These are phyloP conservation scores for Synodontis membranacea DNA, from an alignment of 2,113 vertebrate genomes.

Conservation along the genomic window DNA sequence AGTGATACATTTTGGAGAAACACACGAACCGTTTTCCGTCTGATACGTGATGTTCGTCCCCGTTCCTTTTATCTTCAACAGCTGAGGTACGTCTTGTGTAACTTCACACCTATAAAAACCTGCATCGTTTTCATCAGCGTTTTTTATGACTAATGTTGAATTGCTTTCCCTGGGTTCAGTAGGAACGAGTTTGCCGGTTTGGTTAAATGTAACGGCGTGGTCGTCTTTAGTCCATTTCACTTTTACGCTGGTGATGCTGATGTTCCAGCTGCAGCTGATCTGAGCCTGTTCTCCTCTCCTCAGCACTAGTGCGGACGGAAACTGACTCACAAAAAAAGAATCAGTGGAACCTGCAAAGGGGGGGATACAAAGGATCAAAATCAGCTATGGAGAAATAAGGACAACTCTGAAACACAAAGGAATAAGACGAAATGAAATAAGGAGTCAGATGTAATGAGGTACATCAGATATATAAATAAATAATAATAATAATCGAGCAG, in stretches of 20 bases:
- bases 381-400: background rate
- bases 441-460: background rate
- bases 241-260: accelerated
- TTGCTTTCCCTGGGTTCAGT: background rate
- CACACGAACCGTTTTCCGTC: background rate
- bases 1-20: background rate
- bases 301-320: background rate
- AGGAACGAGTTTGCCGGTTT: background rate
- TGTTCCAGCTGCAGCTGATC: slow-evolving; percentile 32
- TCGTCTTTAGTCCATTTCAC: slow-evolving; percentile 7
- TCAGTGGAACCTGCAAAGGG: background rate
- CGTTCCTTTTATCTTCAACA: accelerated
- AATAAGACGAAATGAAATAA: background rate
- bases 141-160: background rate
- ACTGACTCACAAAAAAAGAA: slow-evolving; percentile 10
- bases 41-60: background rate
- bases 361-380: background rate
- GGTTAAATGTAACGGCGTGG: background rate
- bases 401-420: background rate
- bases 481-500: background rate
- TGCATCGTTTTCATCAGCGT: background rate
- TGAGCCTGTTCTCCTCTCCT: background rate
- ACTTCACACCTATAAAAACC: slow-evolving; percentile 19
- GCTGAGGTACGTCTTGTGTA: background rate
- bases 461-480: background rate